Evolutionary conservation across 37 sponge, comb jelly and placozoan genomes (phyloP), one percentile per base, ranked within the genome.

Genomic region (Spongia lamella): DNA sequence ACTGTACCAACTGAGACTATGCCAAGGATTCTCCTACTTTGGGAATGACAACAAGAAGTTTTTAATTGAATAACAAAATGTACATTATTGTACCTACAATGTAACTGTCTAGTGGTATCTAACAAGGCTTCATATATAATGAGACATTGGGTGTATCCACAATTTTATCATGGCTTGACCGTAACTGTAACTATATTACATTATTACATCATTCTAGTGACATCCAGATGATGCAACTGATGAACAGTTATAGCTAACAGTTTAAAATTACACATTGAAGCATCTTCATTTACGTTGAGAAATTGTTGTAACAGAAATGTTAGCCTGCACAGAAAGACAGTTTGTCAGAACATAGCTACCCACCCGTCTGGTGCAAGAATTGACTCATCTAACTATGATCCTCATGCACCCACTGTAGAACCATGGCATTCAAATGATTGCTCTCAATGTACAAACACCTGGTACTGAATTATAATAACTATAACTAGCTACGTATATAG

Each of bases 361-460:
- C n/a, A 90, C 60, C 91, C 91, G 35, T 66, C 60, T 29, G 91
- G 91, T 4, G 55, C 60, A 0, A 30, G 91, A 29, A 70, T 90
- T 52, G 86, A 82, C 59, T 90, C 91, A 7, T 70, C 78, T 38
- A 90, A 90, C 78, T 90, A 85, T 34, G 55, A 85, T 57, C 86
- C 91, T 1, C n/a, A n/a, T n/a, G n/a, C 52, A 73, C 21, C 50
- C 58, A 22, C 39, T 85, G 70, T 90, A 87, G 91, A 67, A 73
- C 29, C 79, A 76, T 78, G 91, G 91, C 7, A 74, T 90, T 37
- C 91, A 90, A 21, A 43, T 90, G 83, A 87, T 82, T 0, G 87
- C 91, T 0, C 79, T 90, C 38, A 90, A 90, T 66, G 79, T 72
- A 75, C 91, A 90, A 75, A 67, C 77, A 26, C 86, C 91, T 25